Percentiles rank a stretch among this genome's conserved stretches.
Evolutionary conservation across 2,113 vertebrate genomes (phyloP).

Genomic region (Myotis yumanensis): DNA sequence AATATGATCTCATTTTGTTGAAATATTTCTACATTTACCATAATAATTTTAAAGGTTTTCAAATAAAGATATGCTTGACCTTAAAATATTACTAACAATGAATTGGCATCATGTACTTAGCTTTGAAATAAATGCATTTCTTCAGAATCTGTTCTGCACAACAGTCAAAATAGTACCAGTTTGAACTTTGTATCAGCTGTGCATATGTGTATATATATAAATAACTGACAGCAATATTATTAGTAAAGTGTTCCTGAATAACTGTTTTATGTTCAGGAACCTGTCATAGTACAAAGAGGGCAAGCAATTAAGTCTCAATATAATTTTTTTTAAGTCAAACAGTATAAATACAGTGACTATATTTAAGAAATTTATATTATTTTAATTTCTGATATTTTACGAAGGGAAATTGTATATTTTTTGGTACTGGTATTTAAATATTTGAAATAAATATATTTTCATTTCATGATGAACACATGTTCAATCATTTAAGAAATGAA

Average conservation of each 20-base stretch:
- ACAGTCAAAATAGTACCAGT: background rate
- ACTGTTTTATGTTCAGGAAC: background rate
- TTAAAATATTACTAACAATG: background rate
- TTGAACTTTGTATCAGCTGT: background rate
- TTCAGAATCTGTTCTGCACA: background rate
- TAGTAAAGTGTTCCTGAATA: background rate
- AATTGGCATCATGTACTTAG: background rate
- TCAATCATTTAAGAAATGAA: background rate
- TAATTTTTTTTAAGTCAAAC: background rate
- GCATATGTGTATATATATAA: background rate
- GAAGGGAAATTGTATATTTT: background rate
- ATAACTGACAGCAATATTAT: background rate
- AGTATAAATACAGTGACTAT: background rate
- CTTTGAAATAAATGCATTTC: background rate
- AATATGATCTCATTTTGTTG: background rate
- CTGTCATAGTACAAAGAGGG: background rate
- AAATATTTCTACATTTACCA: background rate
- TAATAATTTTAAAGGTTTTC: slow-evolving; percentile 5
- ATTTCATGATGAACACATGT: background rate
- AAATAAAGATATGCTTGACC: background rate
- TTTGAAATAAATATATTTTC: background rate
- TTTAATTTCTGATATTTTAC: background rate
- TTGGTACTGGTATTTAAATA: slow-evolving; percentile 24
- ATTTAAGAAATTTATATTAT: background rate
- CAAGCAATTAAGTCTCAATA: background rate